These are phyloP conservation scores for Daphoenositta chrysoptera DNA, from an alignment of 2,113 vertebrate species.

Conservation along the genomic window DNA sequence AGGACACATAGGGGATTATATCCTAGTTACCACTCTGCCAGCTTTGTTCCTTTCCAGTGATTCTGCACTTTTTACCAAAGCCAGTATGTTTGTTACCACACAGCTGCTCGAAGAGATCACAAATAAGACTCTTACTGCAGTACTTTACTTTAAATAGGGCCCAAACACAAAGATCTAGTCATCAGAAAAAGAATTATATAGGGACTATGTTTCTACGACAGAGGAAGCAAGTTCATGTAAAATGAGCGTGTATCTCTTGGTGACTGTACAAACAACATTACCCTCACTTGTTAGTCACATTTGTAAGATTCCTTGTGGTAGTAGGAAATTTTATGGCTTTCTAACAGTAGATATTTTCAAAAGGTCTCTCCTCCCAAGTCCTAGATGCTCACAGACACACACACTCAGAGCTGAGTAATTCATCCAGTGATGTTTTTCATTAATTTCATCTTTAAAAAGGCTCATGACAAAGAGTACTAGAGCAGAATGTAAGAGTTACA, in stretches of 20 bases:
- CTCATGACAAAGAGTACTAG: not conserved
- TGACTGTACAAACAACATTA: not conserved
- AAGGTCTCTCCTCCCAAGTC: not conserved
- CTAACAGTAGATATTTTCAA: conserved; percentile 12
- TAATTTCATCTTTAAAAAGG: conserved; percentile 31
- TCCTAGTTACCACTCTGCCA: not conserved
- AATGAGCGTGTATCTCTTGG: not conserved
- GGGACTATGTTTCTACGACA: not conserved
- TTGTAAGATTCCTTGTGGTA: not conserved
- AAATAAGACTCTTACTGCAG: not conserved
- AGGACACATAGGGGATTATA: accelerated
- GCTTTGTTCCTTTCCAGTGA: not conserved
- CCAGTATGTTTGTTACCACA: not conserved
- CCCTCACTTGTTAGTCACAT: conserved; percentile 45
- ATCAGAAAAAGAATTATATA: not conserved
- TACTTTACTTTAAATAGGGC: not conserved
- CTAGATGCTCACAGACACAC: not conserved
- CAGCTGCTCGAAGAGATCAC: not conserved
- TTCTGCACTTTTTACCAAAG: not conserved
- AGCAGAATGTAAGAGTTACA: not conserved
- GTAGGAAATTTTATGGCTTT: not conserved
- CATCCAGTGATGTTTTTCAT: conserved; percentile 11
- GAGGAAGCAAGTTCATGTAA: not conserved
- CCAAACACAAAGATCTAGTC: not conserved
- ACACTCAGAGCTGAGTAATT: conserved; percentile 25